phyloP scores from a whole-genome alignment of 2,888 invertebrate species.

The Synanthedon tipuliformis region DNA sequence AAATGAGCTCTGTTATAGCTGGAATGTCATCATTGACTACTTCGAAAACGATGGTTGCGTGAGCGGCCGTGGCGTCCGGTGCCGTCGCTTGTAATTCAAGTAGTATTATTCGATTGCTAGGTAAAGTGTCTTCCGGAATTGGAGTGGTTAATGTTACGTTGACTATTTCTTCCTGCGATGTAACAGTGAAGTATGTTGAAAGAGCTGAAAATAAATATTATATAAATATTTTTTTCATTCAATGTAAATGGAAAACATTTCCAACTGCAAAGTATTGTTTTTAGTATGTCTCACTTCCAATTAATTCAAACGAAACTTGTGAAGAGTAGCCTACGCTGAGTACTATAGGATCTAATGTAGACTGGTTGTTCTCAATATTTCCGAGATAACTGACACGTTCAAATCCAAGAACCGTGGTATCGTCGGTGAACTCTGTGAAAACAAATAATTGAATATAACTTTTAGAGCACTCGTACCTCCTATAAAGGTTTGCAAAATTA shows the following conservation, averaged over 20 bases:
- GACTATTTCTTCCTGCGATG: no score
- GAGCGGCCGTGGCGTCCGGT: constrained; percentile 3
- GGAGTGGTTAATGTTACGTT: no score
- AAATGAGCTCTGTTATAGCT: no score
- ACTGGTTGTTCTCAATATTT: constrained; percentile 9
- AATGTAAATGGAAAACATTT: no score
- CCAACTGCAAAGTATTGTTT: neutral
- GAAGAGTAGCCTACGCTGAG: constrained; percentile 12
- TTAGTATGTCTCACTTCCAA: constrained; percentile 13
- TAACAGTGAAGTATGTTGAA: no score
- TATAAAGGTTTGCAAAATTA: neutral
- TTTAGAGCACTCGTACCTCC: no score
- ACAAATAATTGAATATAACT: no score
- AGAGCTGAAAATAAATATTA: no score
- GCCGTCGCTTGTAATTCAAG: constrained; percentile 5
- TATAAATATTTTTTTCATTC: no score
- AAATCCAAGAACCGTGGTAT: constrained; percentile 9
- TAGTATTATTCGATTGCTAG: constrained; percentile 1
- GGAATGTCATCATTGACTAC: constrained; percentile 1
- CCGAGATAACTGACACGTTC: constrained; percentile 13
- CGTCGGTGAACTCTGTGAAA: neutral
- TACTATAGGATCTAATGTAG: constrained; percentile 9
- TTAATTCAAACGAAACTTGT: constrained; percentile 10
- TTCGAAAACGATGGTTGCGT: constrained; percentile 4
- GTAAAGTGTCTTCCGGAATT: no score